Evolutionary conservation across 2,797 vertebrate species (phyloP).

Genomic region (Eulemur albifrons): DNA sequence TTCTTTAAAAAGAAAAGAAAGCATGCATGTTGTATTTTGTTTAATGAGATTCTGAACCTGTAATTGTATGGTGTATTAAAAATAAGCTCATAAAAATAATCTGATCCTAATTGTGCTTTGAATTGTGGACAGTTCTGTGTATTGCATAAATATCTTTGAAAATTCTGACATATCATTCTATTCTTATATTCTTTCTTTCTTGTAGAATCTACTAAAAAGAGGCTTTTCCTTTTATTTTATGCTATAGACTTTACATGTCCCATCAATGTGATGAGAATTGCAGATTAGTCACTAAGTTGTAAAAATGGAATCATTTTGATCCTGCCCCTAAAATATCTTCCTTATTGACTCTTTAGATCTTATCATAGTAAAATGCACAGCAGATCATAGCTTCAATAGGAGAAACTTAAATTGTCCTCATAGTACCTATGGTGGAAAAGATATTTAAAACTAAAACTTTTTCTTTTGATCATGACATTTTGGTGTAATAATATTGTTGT

Average conservation of each 20-base stretch:
- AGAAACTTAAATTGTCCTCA: neutral
- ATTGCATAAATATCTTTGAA: neutral
- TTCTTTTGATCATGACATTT: constrained; percentile 10
- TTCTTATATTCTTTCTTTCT: neutral
- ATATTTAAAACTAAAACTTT: neutral
- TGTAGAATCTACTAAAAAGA: neutral
- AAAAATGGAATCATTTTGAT: neutral
- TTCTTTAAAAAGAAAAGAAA: neutral
- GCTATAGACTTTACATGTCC: neutral
- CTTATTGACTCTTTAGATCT: neutral
- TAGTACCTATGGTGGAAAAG: neutral
- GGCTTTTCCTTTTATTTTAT: neutral
- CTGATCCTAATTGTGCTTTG: neutral
- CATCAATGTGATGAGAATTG: neutral
- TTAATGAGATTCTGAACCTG: constrained; percentile 15
- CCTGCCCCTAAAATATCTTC: neutral
- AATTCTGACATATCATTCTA: neutral
- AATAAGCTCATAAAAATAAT: constrained; percentile 5
- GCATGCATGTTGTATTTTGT: neutral
- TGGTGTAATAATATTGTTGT: neutral
- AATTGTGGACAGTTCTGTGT: neutral
- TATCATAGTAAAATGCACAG: neutral
- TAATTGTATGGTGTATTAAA: neutral
- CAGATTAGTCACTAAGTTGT: neutral
- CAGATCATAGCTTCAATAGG: neutral